Base-by-base conservation (phyloP, 2,888 invertebrate genomes). In the Mellilla xanthometata region DNA sequence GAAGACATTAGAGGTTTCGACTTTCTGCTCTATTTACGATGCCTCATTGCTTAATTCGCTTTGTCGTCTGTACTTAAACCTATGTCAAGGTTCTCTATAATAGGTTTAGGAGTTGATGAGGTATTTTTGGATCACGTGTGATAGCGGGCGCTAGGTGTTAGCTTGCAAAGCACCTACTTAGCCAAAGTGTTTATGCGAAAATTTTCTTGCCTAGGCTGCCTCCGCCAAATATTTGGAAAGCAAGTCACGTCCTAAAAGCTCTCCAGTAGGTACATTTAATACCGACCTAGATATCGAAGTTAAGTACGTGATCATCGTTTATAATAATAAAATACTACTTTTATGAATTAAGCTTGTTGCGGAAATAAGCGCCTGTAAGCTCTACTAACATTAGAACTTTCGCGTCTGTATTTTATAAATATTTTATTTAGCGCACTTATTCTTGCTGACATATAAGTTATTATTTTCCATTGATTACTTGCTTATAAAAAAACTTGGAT, bases 281-380 rank as follows among this genome's bases (percentile, higher is more conserved):
- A 42, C 8, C 33, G 40, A 38, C 47, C 47, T 33, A 41, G 36
- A 28, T 47, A 47, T 41, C 24, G 41, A 47, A 41, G 47, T 47
- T 27, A 32, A 29, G 11, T 41, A 32, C 40, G 12, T 40, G 23
- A 27, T 40, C 22, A 40, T 46, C 39, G 30, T 35, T 35, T 30
- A 31, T 26, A 13, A 44, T 36, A 27, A 35, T 9, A 12, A 44
- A 12, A 36, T 8, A 31, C 39, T 9, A 39, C 10, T 39, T n/a
- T n/a, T 39, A 26, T n/a, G 7, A 7, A 31, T 13, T 26, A 39
- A 15, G 9, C 12, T 12, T 23, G 12, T 0, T 15, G 10, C 6
- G 15, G 15, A 6, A 19, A 19, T 3, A 5, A 19, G 15, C 3
- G 2, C 15, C 15, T 19, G 6, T 19, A n/a, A n/a, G n/a, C n/a